phyloP scores from a whole-genome alignment of 2,113 vertebrate species.

The Podarcis raffonei region DNA sequence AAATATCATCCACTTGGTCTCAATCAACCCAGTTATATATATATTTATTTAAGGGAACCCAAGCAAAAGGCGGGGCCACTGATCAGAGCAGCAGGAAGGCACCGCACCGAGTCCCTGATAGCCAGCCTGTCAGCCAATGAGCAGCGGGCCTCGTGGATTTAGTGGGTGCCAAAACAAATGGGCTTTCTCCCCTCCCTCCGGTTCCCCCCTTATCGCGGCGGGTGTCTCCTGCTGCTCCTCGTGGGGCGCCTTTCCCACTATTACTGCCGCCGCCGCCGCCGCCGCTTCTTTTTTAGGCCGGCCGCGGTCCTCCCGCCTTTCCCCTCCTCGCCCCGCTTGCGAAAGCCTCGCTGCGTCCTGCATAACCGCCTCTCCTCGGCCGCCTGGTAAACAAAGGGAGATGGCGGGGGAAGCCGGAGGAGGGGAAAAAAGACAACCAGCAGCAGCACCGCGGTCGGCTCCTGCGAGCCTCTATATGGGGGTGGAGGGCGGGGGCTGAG shows the following conservation, averaged over 20 bases:
- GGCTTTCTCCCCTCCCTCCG: constrained; percentile 8
- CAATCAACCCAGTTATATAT: background rate
- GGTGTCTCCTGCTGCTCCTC: background rate
- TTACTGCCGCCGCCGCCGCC: background rate
- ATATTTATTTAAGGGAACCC: constrained; percentile 9
- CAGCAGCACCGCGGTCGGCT: background rate
- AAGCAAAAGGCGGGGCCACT: constrained; percentile 25
- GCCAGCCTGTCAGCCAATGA: constrained; percentile 30
- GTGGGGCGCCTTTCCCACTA: background rate
- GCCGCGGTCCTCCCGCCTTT: accelerated
- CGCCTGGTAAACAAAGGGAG: constrained; percentile 35
- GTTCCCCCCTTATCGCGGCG: constrained; percentile 6
- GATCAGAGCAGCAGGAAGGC: background rate
- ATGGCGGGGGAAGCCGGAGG: constrained; percentile 1
- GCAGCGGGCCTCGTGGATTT: constrained; percentile 35
- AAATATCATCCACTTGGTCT: accelerated
- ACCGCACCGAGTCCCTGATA: background rate
- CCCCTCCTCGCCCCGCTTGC: background rate
- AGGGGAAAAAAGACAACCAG: background rate
- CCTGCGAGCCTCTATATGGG: background rate
- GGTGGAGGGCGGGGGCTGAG: background rate
- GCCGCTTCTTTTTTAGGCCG: background rate
- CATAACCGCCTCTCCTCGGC: background rate
- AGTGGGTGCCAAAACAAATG: constrained; percentile 37
- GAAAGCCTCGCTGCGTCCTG: background rate